phyloP scores from a whole-genome alignment of 2,797 vertebrate species.

The Artibeus jamaicensis region DNA sequence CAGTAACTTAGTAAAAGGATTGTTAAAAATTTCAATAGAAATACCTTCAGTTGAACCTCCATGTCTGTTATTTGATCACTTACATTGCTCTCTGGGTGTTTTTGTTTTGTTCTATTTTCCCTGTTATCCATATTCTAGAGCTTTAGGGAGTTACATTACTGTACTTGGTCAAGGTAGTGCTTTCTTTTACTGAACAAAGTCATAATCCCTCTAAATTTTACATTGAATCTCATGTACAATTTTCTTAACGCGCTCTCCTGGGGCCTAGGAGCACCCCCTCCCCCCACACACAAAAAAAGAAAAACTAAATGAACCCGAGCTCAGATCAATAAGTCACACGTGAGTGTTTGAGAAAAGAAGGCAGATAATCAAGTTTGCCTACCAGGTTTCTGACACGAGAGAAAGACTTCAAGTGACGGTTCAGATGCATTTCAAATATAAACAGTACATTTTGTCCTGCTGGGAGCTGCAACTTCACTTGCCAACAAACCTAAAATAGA shows the following conservation, averaged over 20 bases:
- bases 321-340: neutral
- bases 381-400: neutral
- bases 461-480: neutral
- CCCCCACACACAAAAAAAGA: neutral
- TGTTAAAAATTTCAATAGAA: neutral
- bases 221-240: neutral
- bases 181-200: neutral
- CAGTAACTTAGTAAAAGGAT: neutral
- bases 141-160: neutral
- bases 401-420: neutral
- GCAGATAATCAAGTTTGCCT: neutral
- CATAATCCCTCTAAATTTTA: neutral
- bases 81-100: neutral
- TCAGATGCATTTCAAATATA: neutral
- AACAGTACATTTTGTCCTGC: conserved; percentile 17
- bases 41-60: neutral
- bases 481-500: conserved; percentile 49
- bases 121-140: neutral
- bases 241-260: neutral
- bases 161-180: neutral
- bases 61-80: neutral
- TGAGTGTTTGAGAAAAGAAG: neutral
- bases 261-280: neutral
- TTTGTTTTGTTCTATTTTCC: neutral
- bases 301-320: neutral